A percentile compares a stretch with the other conserved stretches of the same genome.
Conservation (phyloP, 2,888 invertebrate species). For the Cataglyphis albicans region DNA sequence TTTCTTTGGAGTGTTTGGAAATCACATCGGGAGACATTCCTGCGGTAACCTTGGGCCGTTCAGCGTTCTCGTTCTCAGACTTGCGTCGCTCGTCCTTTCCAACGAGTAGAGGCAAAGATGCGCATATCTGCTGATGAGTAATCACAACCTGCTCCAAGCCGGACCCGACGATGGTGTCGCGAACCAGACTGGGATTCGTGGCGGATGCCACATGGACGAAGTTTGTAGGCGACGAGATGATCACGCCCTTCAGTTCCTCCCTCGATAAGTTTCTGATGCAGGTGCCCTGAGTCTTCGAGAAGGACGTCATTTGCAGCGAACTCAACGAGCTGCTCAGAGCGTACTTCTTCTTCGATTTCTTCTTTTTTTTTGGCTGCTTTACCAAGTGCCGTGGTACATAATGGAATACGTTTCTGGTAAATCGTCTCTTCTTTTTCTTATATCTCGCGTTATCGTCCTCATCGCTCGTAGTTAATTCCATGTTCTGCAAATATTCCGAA, state of each 20-base stretch:
- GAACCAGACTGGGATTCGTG: slow-evolving; percentile 73
- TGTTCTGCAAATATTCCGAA: not conserved
- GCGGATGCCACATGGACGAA: slow-evolving; percentile 83
- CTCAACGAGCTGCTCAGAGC: slow-evolving; percentile 34
- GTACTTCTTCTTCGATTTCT: slow-evolving; percentile 57
- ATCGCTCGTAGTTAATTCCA: not conserved
- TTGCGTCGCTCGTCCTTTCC: slow-evolving; percentile 39
- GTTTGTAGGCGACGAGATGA: slow-evolving; percentile 82
- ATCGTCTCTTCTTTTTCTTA: slow-evolving; percentile 68
- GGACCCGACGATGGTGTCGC: slow-evolving; percentile 18
- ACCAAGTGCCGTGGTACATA: slow-evolving; percentile 76
- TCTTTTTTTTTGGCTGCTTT: slow-evolving; percentile 71
- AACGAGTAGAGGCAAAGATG: slow-evolving; percentile 70
- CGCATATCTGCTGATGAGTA: slow-evolving; percentile 79
- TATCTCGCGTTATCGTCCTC: not conserved
- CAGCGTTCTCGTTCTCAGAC: slow-evolving; percentile 24
- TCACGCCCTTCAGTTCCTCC: slow-evolving; percentile 74
- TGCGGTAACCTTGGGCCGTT: slow-evolving; percentile 11
- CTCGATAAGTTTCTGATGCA: slow-evolving; percentile 66
- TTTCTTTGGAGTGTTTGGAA: slow-evolving; percentile 53
- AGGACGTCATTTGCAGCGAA: slow-evolving; percentile 28
- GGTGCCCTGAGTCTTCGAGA: not conserved
- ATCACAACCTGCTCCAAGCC: slow-evolving; percentile 71
- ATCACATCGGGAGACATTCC: slow-evolving; percentile 45
- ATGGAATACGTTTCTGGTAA: slow-evolving; percentile 78